Evolutionary conservation across 2,888 invertebrate genomes (phyloP).

Genomic region (Molorchus minor): DNA sequence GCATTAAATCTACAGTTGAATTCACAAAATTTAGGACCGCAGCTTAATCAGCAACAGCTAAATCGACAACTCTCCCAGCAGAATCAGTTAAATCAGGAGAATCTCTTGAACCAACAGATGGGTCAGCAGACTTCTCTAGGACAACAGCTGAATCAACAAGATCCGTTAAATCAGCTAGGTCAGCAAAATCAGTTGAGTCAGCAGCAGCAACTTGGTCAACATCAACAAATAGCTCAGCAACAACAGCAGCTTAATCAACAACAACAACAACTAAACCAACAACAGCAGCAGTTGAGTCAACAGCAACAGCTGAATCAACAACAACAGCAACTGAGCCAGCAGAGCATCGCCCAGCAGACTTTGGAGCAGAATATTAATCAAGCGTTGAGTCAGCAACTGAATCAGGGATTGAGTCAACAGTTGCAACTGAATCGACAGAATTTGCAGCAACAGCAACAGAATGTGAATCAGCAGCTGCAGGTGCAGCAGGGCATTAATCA

Average conservation of each 20-base stretch:
- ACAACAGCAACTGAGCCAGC: slow-evolving; percentile 31
- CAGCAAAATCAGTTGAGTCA: slow-evolving; percentile 33
- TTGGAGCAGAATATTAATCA: slow-evolving; percentile 33
- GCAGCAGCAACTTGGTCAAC: slow-evolving; percentile 27
- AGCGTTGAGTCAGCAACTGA: slow-evolving; percentile 34
- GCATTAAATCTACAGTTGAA: slow-evolving; percentile 46
- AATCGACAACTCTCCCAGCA: slow-evolving; percentile 22
- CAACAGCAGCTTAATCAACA: slow-evolving; percentile 19
- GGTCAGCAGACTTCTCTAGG: slow-evolving; percentile 60
- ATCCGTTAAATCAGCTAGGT: no score
- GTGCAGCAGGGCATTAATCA: slow-evolving; percentile 34
- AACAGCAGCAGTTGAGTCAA: slow-evolving; percentile 32
- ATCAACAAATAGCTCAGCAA: slow-evolving; percentile 17
- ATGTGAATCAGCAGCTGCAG: slow-evolving; percentile 27
- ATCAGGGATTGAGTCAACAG: slow-evolving; percentile 41
- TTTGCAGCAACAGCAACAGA: slow-evolving; percentile 63
- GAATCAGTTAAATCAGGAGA: slow-evolving; percentile 43
- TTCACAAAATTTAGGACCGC: slow-evolving; percentile 48
- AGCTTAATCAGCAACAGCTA: slow-evolving; percentile 48
- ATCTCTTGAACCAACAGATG: slow-evolving; percentile 55
- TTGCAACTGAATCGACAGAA: slow-evolving; percentile 49
- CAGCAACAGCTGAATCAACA: slow-evolving; percentile 40
- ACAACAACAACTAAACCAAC: no score
- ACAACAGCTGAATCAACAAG: slow-evolving; percentile 51
- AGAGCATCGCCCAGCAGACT: slow-evolving; percentile 24